Evolutionary conservation across 1,140 invertebrate genomes (phyloP), one percentile per base, ranked within the genome.

Genomic region (Drosophila parabipectinata): DNA sequence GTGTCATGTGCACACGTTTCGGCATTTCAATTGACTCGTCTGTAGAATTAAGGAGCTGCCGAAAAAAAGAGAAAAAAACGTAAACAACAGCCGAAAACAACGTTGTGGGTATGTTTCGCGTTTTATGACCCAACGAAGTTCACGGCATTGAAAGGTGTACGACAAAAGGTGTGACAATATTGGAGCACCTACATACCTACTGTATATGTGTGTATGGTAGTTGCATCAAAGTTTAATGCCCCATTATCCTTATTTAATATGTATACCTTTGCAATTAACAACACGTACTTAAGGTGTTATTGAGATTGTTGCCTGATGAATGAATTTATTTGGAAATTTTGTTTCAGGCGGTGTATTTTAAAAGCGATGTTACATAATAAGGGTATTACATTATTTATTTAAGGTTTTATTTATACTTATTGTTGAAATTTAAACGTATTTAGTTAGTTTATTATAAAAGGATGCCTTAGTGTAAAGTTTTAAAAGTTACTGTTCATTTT

Each of bases 101-200:
- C 62, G 60, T 84, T 68, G 45, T 66, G 60, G 47, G 26, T 66
- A 68, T 77, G 41, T 80, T 44, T 68, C 74, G 73, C 64, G 77
- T 74, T 80, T 85, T 80, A 81, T 85, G 81, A 85, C 81, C 81
- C 77, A 81, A 50, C 45, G 81, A 85, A 85, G 81, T 85, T 85
- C 81, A 85, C 81, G 81, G 77, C 82, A 85, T 85, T 85, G 81
- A 85, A 82, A 45, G 32, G 63, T 32, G 60, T 56, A 66, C 74
- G 60, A 64, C 61, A 48, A 74, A 73, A 63, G 72, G 72, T 74
- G 72, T 52, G 72, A 74, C 71, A 74, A 84, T 68, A 77, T 62
- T 58, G 34, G 34, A 37, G 34, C 34, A n/a, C 34, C 34, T 12
- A 37, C 67, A 58, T 64, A 72, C 59, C 60, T 21, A 58, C 48